phyloP scores from a whole-genome alignment of 2,113 vertebrate species.

The Gallinago paraguaiae region DNA sequence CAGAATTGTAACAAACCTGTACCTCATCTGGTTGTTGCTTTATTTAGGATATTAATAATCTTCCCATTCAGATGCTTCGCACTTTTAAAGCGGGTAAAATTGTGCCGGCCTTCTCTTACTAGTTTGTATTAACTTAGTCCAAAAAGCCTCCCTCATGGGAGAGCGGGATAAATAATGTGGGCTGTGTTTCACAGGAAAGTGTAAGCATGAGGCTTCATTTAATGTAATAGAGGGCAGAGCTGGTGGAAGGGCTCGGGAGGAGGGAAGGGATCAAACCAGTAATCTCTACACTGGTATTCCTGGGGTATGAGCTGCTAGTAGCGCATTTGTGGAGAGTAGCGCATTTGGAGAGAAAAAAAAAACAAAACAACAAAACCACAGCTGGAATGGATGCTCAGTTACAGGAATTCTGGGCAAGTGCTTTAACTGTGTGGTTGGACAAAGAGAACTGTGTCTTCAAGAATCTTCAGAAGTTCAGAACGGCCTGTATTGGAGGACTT shows the following conservation, averaged over 20 bases:
- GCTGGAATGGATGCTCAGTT: background rate
- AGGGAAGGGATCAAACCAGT: background rate
- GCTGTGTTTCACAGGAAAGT: background rate
- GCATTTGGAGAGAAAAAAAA: background rate
- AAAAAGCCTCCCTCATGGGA: background rate
- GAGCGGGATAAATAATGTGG: background rate
- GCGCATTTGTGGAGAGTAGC: background rate
- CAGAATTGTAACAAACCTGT: background rate
- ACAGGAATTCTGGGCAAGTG: background rate
- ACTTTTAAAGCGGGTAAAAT: slow-evolving; percentile 1
- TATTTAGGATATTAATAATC: slow-evolving; percentile 37
- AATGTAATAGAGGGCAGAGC: background rate
- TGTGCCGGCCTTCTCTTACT: background rate
- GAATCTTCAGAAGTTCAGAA: background rate
- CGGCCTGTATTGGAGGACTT: background rate
- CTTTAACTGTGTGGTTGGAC: background rate
- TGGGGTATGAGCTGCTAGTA: background rate
- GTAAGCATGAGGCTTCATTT: background rate
- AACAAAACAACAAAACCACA: background rate
- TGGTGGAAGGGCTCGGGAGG: background rate
- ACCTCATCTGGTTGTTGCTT: background rate
- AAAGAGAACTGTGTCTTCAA: background rate
- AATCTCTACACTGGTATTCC: background rate
- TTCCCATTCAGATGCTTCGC: background rate
- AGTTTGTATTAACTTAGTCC: background rate